Evolutionary conservation across 2,797 vertebrate species (phyloP).

Genomic region (Carduelis carduelis): DNA sequence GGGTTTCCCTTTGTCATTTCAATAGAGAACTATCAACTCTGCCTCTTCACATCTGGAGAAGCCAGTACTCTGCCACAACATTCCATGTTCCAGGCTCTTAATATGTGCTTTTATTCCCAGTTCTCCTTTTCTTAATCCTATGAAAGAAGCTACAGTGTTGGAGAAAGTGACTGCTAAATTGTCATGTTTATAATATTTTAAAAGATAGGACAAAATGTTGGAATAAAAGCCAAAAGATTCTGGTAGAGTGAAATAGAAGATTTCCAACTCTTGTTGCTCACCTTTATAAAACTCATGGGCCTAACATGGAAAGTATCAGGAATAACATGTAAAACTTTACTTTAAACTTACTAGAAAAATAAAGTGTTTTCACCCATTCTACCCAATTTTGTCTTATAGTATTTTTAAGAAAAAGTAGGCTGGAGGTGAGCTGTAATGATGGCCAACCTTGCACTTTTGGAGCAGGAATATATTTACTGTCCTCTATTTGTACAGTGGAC

Average conservation of each 20-base stretch:
- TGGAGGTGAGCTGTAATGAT: background rate
- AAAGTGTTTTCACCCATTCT: background rate
- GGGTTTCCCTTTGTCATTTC: background rate
- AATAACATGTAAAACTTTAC: background rate
- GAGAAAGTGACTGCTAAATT: background rate
- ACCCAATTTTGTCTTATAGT: background rate
- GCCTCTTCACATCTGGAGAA: background rate
- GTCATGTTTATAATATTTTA: background rate
- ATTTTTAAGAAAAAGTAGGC: background rate
- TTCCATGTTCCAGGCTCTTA: background rate
- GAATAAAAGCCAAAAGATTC: background rate
- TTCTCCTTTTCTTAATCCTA: background rate
- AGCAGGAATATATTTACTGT: background rate
- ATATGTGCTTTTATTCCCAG: background rate
- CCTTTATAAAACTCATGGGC: background rate
- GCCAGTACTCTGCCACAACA: background rate
- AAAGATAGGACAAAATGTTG: background rate
- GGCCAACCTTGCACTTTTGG: background rate
- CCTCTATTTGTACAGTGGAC: background rate
- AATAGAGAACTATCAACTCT: background rate
- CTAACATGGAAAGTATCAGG: background rate
- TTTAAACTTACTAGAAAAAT: background rate
- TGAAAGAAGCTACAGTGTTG: background rate
- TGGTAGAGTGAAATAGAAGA: background rate
- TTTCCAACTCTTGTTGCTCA: background rate